Evolutionary conservation across 2,888 invertebrate species (phyloP), one percentile per base, ranked within the genome.

Genomic region (Barypeithes pellucidus): DNA sequence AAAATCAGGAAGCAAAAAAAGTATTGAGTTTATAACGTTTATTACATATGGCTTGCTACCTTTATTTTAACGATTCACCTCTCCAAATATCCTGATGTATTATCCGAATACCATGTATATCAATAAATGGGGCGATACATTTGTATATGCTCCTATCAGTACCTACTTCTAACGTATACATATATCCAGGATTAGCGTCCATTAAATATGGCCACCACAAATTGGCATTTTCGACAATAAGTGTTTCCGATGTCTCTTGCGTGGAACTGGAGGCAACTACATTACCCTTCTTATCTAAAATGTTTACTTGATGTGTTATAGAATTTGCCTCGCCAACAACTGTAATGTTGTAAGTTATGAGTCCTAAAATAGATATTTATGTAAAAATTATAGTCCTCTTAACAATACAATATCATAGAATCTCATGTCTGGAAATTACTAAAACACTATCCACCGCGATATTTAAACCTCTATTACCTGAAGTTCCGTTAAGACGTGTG

Each of bases 181-280:
- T 86, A 84, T 96, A 95, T 11, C 94, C 96, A n/a, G 94, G 93
- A 2, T 90, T 87, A 0, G 90, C 85, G 79, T 92, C 87, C 95
- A 96, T 96, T 7, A 95, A 90, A 85, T 93, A 94, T 0, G 97
- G 96, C 97, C 97, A 97, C 97, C 97, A 97, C 16, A 95, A 89
- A 66, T 91, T 90, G 0, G 93, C 93, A 77, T 92, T 89, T 0
- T 89, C 88, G 0, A 97, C 88, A 80, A 89, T 89, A 9, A 96
- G 80, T 9, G 82, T 83, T 89, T 94, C 93, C 80, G 88, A 89
- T 91, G 88, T 76, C 18, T 22, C 22, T 63, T 45, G 14, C 3
- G 57, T 9, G 2, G 20, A 18, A 45, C 43, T 50, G 9, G 45
- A 52, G n/a, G 29, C 69, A n/a, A 73, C 72, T 18, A 66, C 11